Evolutionary conservation across 2,113 vertebrate genomes (phyloP).

Genomic region (Monarcha castaneiventris): DNA sequence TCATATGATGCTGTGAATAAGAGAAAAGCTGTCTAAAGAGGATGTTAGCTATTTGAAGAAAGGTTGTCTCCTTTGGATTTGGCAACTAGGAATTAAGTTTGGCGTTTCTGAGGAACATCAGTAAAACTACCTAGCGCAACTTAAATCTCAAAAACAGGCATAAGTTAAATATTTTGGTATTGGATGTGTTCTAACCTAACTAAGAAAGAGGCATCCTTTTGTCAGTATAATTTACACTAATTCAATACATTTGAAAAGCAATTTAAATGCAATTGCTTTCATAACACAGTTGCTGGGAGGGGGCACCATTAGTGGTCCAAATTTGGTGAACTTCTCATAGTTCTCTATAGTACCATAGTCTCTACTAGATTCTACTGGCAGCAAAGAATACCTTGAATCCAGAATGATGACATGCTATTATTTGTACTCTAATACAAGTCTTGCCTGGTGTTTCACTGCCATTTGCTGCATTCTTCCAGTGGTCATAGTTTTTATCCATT

Average conservation of each 20-base stretch:
- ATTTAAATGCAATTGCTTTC: not conserved
- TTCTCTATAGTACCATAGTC: not conserved
- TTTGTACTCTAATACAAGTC: not conserved
- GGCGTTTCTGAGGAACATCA: not conserved
- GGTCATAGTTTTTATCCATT: not conserved
- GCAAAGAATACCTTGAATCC: not conserved
- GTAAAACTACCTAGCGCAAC: not conserved
- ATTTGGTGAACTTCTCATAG: not conserved
- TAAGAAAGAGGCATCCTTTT: not conserved
- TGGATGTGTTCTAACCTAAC: not conserved
- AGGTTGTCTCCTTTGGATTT: not conserved
- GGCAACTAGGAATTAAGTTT: not conserved
- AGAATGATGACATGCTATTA: not conserved
- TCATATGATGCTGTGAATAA: not conserved
- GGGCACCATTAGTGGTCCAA: not conserved
- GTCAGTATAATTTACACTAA: not conserved
- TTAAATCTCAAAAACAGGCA: not conserved
- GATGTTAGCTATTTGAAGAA: not conserved
- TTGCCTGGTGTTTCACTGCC: not conserved
- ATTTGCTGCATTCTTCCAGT: not conserved
- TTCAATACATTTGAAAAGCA: not conserved
- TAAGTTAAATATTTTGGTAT: not conserved
- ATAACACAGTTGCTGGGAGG: not conserved
- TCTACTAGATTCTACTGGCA: not conserved
- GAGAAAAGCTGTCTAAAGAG: not conserved